These are phyloP conservation scores for Hylyphantes graminicola DNA, from an alignment of 1,140 invertebrate genomes.

Conservation along the genomic window DNA sequence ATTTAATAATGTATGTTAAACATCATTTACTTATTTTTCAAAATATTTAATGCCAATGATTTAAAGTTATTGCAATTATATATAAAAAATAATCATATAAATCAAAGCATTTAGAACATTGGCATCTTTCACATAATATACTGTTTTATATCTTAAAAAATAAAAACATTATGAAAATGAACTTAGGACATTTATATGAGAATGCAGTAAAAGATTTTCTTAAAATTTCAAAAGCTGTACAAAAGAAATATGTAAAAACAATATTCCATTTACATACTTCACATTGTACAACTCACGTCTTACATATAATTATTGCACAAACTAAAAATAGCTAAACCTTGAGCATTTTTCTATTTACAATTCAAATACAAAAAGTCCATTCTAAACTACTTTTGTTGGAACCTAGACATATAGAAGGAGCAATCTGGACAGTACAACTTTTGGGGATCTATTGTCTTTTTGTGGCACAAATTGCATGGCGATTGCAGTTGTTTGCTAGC, in stretches of 20 bases:
- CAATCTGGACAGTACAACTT: constrained; percentile 87
- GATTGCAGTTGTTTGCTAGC: constrained; percentile 46
- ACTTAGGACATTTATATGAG: no score
- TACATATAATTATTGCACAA: constrained; percentile 23
- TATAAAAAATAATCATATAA: no score
- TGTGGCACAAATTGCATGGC: constrained; percentile 84
- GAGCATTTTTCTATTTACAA: constrained; percentile 32
- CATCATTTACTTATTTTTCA: no score
- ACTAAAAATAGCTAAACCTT: neutral
- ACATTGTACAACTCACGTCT: neutral
- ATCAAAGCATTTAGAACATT: no score
- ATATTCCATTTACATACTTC: neutral
- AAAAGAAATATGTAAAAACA: neutral
- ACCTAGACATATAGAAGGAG: constrained; percentile 90
- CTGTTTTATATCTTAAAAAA: no score
- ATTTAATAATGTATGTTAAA: no score
- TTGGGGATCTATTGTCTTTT: constrained; percentile 80
- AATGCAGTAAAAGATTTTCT: neutral
- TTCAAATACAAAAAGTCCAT: neutral
- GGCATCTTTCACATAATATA: no score
- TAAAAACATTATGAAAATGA: no score
- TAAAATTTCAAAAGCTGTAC: constrained; percentile 17
- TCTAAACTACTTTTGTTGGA: constrained; percentile 66
- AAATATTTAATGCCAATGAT: no score
- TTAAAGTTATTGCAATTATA: no score